Evolutionary conservation across 2,113 vertebrate genomes (phyloP), one percentile per base, ranked within the genome.

Genomic region (Poeciliopsis turrubarensis): DNA sequence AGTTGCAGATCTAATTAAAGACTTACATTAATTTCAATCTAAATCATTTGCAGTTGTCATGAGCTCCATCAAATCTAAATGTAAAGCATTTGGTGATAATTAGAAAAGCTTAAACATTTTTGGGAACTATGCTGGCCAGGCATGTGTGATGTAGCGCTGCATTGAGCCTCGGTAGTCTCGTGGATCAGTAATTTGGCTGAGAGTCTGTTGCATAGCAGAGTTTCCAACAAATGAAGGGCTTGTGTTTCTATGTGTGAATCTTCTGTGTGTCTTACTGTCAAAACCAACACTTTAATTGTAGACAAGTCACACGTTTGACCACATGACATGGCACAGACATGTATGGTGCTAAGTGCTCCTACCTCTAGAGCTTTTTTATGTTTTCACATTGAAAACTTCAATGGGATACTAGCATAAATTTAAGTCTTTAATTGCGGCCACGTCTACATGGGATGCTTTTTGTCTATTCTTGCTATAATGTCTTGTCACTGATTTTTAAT

Each of bases 141-240:
- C 81, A 57, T 77, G 70, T 85, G 74, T 81, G 81, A 76, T 82
- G 75, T 65, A 54, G 54, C 69, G 60, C 57, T 80, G 61, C 68
- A 77, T 72, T 82, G 92, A 71, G 44, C 81, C 84, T 82, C 84
- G 85, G 84, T 82, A 79, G 73, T 82, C 37, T 69, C 57, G 27
- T 74, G 73, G 65, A 82, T 89, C 82, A 80, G 73, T 80, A 32
- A 67, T 87, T 72, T 80, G 70, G 25, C 72, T 77, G 72, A 67
- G 65, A 73, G 67, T 70, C 75, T 71, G 67, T 65, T 60, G 68
- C 65, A 71, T 68, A 80, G 78, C 65, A 76, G 60, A 86, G 63
- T 66, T 71, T 81, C 71, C 74, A 92, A 89, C 89, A 89, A 88
- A 83, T 84, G 86, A 37, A 12, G 87, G 78, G 75, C 73, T 37